A percentile compares a stretch with the other conserved stretches of the same genome.
These are phyloP conservation scores for Cyprinella venusta DNA, from an alignment of 2,797 vertebrate species.

Conservation along the genomic window DNA sequence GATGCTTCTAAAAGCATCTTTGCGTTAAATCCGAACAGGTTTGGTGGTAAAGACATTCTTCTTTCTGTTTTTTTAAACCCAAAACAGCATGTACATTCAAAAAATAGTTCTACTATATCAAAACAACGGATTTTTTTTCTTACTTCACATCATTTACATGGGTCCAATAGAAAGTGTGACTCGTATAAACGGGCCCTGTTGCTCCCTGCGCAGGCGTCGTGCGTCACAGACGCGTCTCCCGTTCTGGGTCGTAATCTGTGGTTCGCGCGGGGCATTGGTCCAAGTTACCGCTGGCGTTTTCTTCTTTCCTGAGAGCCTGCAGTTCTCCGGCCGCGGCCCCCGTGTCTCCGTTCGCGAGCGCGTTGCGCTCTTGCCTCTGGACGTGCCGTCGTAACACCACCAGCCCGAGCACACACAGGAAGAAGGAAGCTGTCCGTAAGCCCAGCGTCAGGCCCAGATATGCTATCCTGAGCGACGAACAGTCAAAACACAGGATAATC, in stretches of 20 bases:
- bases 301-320: constrained; percentile 74
- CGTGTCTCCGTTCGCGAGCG: constrained; percentile 64
- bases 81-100: constrained; percentile 69
- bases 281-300: constrained; percentile 65
- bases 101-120: constrained; percentile 61
- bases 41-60: constrained; percentile 46
- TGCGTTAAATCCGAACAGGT: constrained; percentile 1
- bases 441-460: constrained; percentile 78
- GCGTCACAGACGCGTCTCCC: constrained; percentile 75
- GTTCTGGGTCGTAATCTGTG: constrained; percentile 68
- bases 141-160: constrained; percentile 62
- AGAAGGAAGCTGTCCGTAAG: constrained; percentile 75
- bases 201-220: constrained; percentile 19
- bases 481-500: not conserved
- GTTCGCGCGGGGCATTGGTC: constrained; percentile 64
- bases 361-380: constrained; percentile 63
- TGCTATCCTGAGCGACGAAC: constrained; percentile 67
- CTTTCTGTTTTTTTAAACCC: constrained; percentile 11
- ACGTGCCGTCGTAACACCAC: constrained; percentile 71
- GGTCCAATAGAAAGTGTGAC: constrained; percentile 68
- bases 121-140: constrained; percentile 56
- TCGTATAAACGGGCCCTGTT: constrained; percentile 56
- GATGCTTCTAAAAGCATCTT: constrained; percentile 9
- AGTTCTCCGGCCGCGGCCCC: constrained; percentile 62
- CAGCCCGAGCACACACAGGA: constrained; percentile 75